phyloP scores from a whole-genome alignment of 2,888 invertebrate genomes.

The Sepioteuthis lessoniana region DNA sequence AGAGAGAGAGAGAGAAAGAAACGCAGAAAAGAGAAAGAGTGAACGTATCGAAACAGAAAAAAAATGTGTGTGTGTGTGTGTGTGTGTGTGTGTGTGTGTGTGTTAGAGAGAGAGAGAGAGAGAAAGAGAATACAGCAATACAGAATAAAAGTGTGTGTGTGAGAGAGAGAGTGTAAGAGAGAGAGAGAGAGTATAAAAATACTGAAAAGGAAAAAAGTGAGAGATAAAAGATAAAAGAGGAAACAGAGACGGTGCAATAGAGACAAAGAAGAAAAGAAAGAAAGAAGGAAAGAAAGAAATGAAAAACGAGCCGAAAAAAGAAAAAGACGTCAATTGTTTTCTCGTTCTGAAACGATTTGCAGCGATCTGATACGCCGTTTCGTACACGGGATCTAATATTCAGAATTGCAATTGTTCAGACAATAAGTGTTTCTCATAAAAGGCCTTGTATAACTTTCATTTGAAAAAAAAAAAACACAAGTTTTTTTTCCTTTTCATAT shows the following conservation, averaged over 20 bases:
- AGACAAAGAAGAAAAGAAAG: background rate
- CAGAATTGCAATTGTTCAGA: background rate
- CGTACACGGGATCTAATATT: background rate
- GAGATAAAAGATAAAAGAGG: background rate
- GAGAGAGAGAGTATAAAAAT: background rate
- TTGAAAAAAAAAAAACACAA: background rate
- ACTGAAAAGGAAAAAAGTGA: background rate
- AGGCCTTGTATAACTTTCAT: background rate
- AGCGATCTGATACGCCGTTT: background rate
- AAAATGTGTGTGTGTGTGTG: too few relatives aligned
- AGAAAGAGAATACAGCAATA: background rate
- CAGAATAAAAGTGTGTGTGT: background rate
- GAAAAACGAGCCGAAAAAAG: too few relatives aligned
- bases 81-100: background rate
- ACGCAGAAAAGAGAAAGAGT: too few relatives aligned
- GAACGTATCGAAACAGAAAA: too few relatives aligned
- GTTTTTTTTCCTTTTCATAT: background rate
- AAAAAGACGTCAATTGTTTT: background rate
- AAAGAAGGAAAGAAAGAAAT: background rate
- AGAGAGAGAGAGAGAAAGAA: too few relatives aligned
- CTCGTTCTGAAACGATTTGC: background rate
- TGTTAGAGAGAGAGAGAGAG: too few relatives aligned
- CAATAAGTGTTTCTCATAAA: background rate
- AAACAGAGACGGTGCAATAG: background rate
- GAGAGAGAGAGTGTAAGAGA: background rate